Conservation (phyloP, 2,888 invertebrate genomes). For the Caenorhabditis becei region DNA sequence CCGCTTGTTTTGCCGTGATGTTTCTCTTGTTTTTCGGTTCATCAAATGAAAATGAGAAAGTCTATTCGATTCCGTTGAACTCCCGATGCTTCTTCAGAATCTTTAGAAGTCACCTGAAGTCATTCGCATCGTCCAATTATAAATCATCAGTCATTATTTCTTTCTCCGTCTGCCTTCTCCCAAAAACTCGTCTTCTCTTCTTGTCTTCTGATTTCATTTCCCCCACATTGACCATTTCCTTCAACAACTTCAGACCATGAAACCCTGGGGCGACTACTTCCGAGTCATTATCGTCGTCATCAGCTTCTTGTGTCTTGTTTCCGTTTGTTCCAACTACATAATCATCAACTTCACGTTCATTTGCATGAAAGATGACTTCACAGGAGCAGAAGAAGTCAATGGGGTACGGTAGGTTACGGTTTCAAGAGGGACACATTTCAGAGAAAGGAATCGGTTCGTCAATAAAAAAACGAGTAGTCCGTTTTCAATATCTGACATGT, state of each 20-base stretch:
- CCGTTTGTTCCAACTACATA: conserved; percentile 72
- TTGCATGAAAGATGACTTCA: conserved; percentile 70
- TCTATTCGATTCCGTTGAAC: no score
- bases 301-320: conserved; percentile 67
- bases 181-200: background rate
- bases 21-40: conserved; percentile 6
- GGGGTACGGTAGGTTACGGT: conserved; percentile 27
- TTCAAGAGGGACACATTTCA: background rate
- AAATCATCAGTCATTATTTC: background rate
- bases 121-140: background rate
- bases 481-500: no score
- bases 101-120: no score
- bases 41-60: background rate
- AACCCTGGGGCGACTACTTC: conserved; percentile 57
- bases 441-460: background rate
- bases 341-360: conserved; percentile 76
- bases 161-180: conserved; percentile 1
- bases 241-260: no score
- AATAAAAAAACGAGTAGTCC: no score
- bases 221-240: background rate
- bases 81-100: no score
- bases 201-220: background rate
- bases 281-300: conserved; percentile 61
- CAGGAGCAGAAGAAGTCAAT: conserved; percentile 30
- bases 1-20: background rate